These are phyloP conservation scores for Odobenus rosmarus DNA, from an alignment of 2,113 vertebrate species.

Conservation along the genomic window DNA sequence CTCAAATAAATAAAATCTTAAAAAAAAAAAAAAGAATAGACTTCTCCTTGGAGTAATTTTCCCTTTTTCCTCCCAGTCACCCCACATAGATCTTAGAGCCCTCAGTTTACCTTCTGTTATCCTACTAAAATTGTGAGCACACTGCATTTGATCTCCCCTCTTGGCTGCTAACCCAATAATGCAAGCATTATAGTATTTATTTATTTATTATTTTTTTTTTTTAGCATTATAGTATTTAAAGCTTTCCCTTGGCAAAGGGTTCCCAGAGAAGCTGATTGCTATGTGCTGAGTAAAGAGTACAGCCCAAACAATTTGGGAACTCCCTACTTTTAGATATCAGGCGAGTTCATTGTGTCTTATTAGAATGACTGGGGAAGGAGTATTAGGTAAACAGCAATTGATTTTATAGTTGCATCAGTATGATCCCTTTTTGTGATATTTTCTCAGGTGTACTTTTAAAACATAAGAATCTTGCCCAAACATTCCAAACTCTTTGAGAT, in stretches of 20 bases:
- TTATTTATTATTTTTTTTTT: too few species aligned
- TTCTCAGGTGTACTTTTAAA: neutral
- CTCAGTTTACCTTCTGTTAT: neutral
- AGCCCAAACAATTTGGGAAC: neutral
- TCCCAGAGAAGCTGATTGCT: neutral
- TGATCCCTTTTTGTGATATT: neutral
- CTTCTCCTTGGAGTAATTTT: neutral
- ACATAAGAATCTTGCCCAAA: neutral
- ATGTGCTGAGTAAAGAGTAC: neutral
- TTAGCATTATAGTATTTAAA: neutral
- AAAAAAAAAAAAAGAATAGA: neutral
- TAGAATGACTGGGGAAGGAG: neutral
- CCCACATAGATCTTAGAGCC: neutral
- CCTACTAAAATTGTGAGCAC: neutral
- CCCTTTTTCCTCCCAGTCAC: neutral
- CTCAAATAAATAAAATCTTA: too few species aligned
- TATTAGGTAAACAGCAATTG: neutral
- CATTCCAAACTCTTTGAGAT: neutral
- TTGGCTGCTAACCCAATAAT: neutral
- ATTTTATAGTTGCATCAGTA: constrained; percentile 3
- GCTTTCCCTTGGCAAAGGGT: neutral
- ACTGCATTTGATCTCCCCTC: neutral
- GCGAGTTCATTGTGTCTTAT: neutral
- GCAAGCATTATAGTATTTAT: too few species aligned
- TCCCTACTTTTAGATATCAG: neutral